These are phyloP conservation scores for Pemphredon lugubris DNA, from an alignment of 2,888 invertebrate species.

Conservation along the genomic window DNA sequence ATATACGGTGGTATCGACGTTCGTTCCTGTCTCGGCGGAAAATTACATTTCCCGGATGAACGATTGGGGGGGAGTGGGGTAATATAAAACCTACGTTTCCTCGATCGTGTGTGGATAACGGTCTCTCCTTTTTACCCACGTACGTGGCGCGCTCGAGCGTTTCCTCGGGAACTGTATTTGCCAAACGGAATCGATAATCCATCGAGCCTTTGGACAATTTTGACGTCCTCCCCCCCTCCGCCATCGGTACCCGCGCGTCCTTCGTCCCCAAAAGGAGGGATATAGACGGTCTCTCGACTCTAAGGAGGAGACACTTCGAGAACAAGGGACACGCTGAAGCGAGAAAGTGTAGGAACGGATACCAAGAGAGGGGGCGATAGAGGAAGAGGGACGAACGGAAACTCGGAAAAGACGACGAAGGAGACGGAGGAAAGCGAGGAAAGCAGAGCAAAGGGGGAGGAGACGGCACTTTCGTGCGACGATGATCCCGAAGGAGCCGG, in stretches of 20 bases:
- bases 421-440: not conserved
- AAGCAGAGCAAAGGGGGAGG: slow-evolving; percentile 2
- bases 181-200: slow-evolving; percentile 56
- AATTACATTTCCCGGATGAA: slow-evolving; percentile 22
- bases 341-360: not conserved
- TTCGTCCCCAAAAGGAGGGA: not conserved
- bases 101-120: slow-evolving; percentile 20
- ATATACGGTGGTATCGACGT: not conserved
- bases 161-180: slow-evolving; percentile 18
- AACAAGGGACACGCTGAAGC: not conserved
- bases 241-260: not conserved
- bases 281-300: not conserved
- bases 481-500: slow-evolving; percentile 58
- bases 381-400: not conserved
- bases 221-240: not conserved
- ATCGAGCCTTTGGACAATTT: slow-evolving; percentile 35
- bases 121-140: too few relatives aligned
- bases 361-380: not conserved
- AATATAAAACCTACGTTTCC: slow-evolving; percentile 16
- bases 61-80: slow-evolving; percentile 12
- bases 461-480: slow-evolving; percentile 38
- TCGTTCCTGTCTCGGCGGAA: slow-evolving; percentile 5
- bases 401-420: not conserved
- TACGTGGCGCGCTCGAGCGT: too few relatives aligned
- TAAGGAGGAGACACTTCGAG: not conserved